A percentile compares a stretch with the other conserved stretches of the same genome.
Conservation (phyloP, 35 echinoderm and acorn worm species). For the Hemicentrotus pulcherrimus region DNA sequence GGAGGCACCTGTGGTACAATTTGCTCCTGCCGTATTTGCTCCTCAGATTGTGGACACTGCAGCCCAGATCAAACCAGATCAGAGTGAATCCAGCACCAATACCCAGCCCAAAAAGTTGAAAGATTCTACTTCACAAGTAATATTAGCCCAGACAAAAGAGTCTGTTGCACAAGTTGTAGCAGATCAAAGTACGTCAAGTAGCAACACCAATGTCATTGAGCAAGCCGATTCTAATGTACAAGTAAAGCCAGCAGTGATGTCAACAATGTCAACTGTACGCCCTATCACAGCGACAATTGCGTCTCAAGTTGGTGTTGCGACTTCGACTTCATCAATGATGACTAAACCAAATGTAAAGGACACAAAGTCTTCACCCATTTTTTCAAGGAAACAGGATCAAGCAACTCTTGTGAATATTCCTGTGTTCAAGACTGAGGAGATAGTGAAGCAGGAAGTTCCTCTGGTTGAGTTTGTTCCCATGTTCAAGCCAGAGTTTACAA, state of each 20-base stretch:
- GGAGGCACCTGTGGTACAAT: neutral
- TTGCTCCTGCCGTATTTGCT: neutral
- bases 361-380: neutral
- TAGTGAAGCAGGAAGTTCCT: neutral
- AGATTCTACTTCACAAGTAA: conserved; percentile 28
- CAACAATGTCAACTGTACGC: neutral
- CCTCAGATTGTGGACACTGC: conserved; percentile 10
- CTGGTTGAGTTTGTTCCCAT: neutral
- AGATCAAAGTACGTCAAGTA: neutral
- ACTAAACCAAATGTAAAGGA: neutral
- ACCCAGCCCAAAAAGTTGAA: neutral
- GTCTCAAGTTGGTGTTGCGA: too few species aligned
- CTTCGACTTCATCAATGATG: conserved; percentile 7
- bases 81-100: conserved; percentile 28
- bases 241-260: neutral
- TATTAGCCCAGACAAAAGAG: neutral
- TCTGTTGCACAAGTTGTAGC: neutral
- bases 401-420: neutral
- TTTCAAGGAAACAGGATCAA: neutral
- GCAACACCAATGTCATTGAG: neutral
- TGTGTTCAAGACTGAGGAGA: neutral
- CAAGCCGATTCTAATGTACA: conserved; percentile 8
- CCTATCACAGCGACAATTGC: neutral
- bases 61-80: conserved; percentile 15
- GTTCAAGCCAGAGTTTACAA: neutral